A percentile compares a stretch with the other conserved stretches of the same genome.
Evolutionary conservation across 2,113 vertebrate genomes (phyloP).

Genomic region (Kryptolebias marmoratus): DNA sequence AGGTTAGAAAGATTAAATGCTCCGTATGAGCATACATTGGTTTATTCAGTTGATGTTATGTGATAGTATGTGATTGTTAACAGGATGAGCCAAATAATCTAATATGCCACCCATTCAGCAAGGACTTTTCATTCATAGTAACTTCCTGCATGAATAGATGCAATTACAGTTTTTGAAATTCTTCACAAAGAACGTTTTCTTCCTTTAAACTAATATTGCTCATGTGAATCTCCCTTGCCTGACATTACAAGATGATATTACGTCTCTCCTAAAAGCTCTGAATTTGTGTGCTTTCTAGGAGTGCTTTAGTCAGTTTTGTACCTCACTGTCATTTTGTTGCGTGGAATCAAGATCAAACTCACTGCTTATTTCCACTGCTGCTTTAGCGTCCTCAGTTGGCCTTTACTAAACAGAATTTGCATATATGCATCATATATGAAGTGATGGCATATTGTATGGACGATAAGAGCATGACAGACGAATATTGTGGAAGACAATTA

Average conservation of each 20-base stretch:
- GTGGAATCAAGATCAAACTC: conserved; percentile 27
- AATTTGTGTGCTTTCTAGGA: conserved; percentile 25
- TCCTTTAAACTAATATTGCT: conserved; percentile 47
- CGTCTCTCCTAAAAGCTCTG: conserved; percentile 21
- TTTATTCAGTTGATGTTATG: not conserved
- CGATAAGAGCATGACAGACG: too few species aligned
- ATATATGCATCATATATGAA: too few species aligned
- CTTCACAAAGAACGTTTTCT: conserved; percentile 47
- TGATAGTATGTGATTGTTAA: not conserved
- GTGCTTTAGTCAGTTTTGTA: conserved; percentile 19
- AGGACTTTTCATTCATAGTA: conserved; percentile 53
- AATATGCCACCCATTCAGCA: conserved; percentile 49
- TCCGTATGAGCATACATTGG: too few species aligned
- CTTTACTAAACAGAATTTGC: too few species aligned
- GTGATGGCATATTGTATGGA: too few species aligned
- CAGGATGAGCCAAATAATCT: conserved; percentile 36
- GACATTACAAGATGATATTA: conserved; percentile 28
- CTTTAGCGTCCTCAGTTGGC: too few species aligned
- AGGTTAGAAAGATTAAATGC: not conserved
- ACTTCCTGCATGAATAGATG: conserved; percentile 61
- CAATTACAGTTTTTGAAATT: conserved; percentile 59
- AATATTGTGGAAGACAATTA: too few species aligned
- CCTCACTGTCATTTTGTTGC: conserved; percentile 15
- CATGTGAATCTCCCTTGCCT: conserved; percentile 44
- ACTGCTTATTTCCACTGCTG: not conserved